Base-by-base conservation (phyloP, 1,140 invertebrate species). In the Pogonomyrmex californicus region DNA sequence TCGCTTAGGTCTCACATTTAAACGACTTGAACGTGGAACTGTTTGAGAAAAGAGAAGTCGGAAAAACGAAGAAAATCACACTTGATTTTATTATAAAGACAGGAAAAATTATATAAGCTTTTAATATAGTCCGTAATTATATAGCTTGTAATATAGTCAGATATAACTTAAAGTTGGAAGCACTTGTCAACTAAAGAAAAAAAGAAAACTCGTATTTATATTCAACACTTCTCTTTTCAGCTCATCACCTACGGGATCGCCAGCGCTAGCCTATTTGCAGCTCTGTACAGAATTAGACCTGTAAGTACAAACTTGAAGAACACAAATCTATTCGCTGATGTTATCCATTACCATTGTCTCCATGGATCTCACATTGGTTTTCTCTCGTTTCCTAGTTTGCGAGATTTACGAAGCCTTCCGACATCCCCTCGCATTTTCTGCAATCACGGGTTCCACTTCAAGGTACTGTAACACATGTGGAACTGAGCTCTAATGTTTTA, bases 161-260 rank as follows among this genome's bases (percentile, higher is more conserved):
- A 23, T 23, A 23, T 23, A 23, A 23, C 23, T 23, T 23, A 23
- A 23, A 23, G 23, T 23, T 23, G 23, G 23, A 23, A 23, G 23
- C 23, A 23, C 23, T 23, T 23, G 0, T 23, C 23, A 23, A 23
- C 23, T 23, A 23, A 23, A 23, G 23, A 23, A 23, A 23, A 23
- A 23, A 23, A 23, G 23, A 23, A 0, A 23, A 23, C 23, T 23
- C 23, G 23, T 23, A 23, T 23, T 23, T 23, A 23, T 23, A 23
- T 23, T 49, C 23, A 10, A 3, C n/a, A 4, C 30, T 51, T 54
- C 33, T 49, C 12, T 54, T 94, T 94, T 65, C 82, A 96, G 95
- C 88, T 96, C 73, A 85, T 96, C 23, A 95, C 95, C 58, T 96
- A 96, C 92, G 96, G 96, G 17, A 92, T 96, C 54, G 94, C 96